Evolutionary conservation across 2,888 invertebrate species (phyloP).

Genomic region (Dimorphilus gyrociliatus): DNA sequence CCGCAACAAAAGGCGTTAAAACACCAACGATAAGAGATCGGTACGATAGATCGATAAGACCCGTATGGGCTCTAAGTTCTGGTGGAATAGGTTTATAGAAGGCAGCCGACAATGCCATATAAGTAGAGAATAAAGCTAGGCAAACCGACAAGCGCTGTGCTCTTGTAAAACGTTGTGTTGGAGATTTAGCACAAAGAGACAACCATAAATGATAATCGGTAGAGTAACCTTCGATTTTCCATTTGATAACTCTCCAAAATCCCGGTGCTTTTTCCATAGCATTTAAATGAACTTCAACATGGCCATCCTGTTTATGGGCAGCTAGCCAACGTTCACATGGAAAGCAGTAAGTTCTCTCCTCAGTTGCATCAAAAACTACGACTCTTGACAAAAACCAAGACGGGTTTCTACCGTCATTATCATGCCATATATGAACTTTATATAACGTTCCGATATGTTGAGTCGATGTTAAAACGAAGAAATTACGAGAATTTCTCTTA

Average conservation of each 20-base stretch:
- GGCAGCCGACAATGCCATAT: constrained; percentile 29
- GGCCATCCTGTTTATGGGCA: constrained; percentile 35
- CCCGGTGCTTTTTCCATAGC: constrained; percentile 21
- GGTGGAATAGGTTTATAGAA: constrained; percentile 26
- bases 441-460: constrained; percentile 31
- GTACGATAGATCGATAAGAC: constrained; percentile 29
- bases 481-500: constrained; percentile 33
- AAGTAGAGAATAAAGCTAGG: constrained; percentile 21
- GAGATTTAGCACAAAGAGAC: constrained; percentile 25
- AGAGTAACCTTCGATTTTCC: constrained; percentile 15
- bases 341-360: constrained; percentile 32
- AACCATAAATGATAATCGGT: constrained; percentile 33
- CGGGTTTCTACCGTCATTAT: constrained; percentile 33
- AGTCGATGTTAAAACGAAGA: constrained; percentile 35
- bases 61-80: too few relatives aligned
- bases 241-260: too few relatives aligned
- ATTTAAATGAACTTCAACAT: constrained; percentile 35
- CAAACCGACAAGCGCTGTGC: constrained; percentile 29
- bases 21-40: constrained; percentile 23
- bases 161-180: constrained; percentile 30
- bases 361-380: too few relatives aligned
- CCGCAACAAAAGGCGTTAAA: constrained; percentile 18
- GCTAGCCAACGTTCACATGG: constrained; percentile 37
- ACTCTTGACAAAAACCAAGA: constrained; percentile 36
- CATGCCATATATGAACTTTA: constrained; percentile 38